Percentiles rank a stretch among this genome's conserved stretches.
Conservation (phyloP, 2,797 vertebrate species). For the Sebastes vulpes region DNA sequence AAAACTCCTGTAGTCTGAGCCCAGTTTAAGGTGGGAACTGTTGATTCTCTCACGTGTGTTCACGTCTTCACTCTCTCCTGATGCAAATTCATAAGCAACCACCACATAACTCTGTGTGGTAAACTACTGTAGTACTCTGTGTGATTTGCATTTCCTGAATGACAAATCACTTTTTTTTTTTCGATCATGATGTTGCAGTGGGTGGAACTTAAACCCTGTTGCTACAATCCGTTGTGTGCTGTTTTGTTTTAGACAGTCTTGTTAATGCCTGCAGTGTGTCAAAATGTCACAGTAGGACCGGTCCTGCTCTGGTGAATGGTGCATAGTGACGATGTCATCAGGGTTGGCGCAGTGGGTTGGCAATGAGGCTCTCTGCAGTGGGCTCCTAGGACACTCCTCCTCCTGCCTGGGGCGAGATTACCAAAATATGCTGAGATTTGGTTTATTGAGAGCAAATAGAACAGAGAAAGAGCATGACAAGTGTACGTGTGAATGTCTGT, state of each 20-base stretch:
- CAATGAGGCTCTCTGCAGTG: slow-evolving; percentile 78
- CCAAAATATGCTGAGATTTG: slow-evolving; percentile 63
- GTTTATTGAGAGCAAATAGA: slow-evolving; percentile 51
- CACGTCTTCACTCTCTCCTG: too few species aligned
- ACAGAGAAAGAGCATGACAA: not conserved
- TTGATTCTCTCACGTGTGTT: not conserved
- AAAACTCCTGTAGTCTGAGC: too few species aligned
- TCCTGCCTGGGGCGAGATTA: slow-evolving; percentile 45
- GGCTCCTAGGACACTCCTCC: slow-evolving; percentile 62
- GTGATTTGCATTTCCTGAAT: not conserved
- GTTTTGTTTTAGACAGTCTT: not conserved
- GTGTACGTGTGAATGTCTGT: not conserved
- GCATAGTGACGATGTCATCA: slow-evolving; percentile 78
- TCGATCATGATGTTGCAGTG: not conserved
- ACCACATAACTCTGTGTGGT: not conserved
- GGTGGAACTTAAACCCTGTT: not conserved
- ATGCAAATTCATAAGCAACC: too few species aligned
- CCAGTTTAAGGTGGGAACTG: not conserved
- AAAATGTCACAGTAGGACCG: slow-evolving; percentile 21
- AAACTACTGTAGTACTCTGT: not conserved
- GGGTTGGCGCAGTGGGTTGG: slow-evolving; percentile 79
- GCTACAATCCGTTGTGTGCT: not conserved
- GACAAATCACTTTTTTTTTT: not conserved
- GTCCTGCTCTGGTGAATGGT: slow-evolving; percentile 67
- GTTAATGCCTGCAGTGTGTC: not conserved